A percentile compares a stretch with the other conserved stretches of the same genome.
These are phyloP conservation scores for Autographa pulchrina DNA, from an alignment of 2,888 invertebrate genomes.

Conservation along the genomic window DNA sequence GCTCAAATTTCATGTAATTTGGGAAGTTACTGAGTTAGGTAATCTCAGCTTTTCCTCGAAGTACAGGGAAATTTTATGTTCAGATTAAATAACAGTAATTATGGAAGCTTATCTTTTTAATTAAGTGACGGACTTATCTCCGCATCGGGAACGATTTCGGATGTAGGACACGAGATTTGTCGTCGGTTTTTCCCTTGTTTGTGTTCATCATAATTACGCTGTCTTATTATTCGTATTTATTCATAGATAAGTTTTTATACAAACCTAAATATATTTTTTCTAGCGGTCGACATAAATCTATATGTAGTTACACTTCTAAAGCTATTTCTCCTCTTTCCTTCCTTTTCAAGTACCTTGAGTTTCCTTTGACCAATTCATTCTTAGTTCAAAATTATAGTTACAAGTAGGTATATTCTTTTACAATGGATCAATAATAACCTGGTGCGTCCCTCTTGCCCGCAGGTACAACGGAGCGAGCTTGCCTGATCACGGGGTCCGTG, in stretches of 20 bases:
- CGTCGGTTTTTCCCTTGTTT: neutral
- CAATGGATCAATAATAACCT: constrained; percentile 36
- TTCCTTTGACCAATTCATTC: no score
- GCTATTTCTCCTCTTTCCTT: neutral
- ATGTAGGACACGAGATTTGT: constrained; percentile 32
- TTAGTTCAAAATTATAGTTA: neutral
- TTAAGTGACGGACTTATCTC: constrained; percentile 2
- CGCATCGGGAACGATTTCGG: constrained; percentile 23
- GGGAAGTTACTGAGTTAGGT: constrained; percentile 1
- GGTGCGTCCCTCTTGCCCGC: constrained; percentile 54
- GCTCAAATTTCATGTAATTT: neutral
- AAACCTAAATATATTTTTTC: neutral
- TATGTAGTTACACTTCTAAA: neutral
- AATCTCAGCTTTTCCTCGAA: neutral
- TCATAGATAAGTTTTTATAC: neutral
- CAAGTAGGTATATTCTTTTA: neutral
- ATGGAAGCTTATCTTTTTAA: constrained; percentile 37
- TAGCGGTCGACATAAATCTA: neutral
- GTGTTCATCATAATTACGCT: neutral
- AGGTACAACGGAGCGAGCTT: constrained; percentile 98
- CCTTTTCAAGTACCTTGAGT: no score
- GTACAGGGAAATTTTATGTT: constrained; percentile 21
- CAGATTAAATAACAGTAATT: constrained; percentile 23
- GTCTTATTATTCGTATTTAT: neutral
- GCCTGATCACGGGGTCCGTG: constrained; percentile 96